Evolutionary conservation across 1,140 invertebrate species (phyloP), one percentile per base, ranked within the genome.

Genomic region (Cyrtorhinus lividipennis): DNA sequence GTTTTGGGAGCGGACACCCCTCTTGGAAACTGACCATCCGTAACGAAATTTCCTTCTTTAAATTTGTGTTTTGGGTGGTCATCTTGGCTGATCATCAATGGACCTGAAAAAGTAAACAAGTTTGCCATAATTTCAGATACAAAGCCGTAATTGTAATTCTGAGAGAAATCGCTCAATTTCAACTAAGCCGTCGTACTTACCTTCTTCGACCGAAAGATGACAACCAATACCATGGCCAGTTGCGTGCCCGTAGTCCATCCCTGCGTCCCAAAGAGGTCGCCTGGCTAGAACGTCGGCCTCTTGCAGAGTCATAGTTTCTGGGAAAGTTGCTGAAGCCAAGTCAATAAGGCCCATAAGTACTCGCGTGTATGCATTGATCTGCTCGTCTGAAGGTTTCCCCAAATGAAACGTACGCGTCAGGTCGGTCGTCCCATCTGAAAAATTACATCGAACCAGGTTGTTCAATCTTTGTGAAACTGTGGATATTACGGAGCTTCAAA

Each of bases 341-440:
- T 86, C 82, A 12, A 96, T 87, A 12, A 87, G 81, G 0, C 91
- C 90, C 44, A 90, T 88, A n/a, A 98, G 73, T 1, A 96, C 92
- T 60, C 84, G 80, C 0, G 93, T 98, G 72, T 94, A 97, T 3
- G 86, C 85, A 66, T 86, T 80, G 64, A 80, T 83, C 72, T 94
- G 83, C 56, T 87, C 80, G 0, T 76, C 71, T 0, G 85, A 84
- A 0, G 92, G 90, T 15, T 74, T 76, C 0, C 92, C 92, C 70
- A 89, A 90, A 73, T 95, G 91, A 5, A 96, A 74, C 0, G 94
- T 98, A 63, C 95, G 78, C 0, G 94, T 93, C 0, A 96, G 85
- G 70, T 95, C 90, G 0, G 93, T 97, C 1, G 93, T 96, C 38
- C 94, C 93, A 76, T 95, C 90, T 80, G 64, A 5, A 38, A 38